Percentiles rank a stretch among this genome's conserved stretches.
These are phyloP conservation scores for Lymantria monacha DNA, from an alignment of 2,888 invertebrate species.

Conservation along the genomic window DNA sequence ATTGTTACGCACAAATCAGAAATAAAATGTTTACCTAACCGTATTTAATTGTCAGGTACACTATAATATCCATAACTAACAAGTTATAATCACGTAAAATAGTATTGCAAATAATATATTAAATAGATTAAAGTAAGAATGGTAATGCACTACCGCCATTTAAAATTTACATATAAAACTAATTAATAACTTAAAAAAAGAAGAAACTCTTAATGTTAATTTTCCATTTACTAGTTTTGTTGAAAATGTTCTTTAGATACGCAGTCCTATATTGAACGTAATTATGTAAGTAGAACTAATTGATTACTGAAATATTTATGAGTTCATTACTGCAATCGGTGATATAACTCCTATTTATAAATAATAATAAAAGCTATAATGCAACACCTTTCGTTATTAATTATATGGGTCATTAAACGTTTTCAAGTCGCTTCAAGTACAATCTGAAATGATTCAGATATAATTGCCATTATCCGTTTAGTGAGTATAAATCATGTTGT, in stretches of 20 bases:
- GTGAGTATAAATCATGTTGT: constrained; percentile 59
- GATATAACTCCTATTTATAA: constrained; percentile 19
- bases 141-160: neutral
- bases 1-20: constrained; percentile 36
- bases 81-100: neutral
- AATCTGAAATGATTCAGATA: constrained; percentile 42
- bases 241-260: constrained; percentile 15
- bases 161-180: neutral
- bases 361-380: constrained; percentile 17
- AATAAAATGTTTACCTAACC: neutral
- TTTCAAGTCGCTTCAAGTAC: constrained; percentile 14
- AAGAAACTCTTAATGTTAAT: constrained; percentile 14
- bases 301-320: constrained; percentile 31
- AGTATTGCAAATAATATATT: too few relatives aligned
- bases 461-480: constrained; percentile 61
- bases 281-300: constrained; percentile 24
- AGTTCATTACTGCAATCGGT: constrained; percentile 12
- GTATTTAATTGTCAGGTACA: neutral
- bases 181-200: constrained; percentile 11
- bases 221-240: constrained; percentile 22
- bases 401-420: constrained; percentile 20
- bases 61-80: neutral
- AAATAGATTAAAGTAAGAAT: neutral
- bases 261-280: constrained; percentile 16
- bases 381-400: constrained; percentile 26